A percentile compares a stretch with the other conserved stretches of the same genome.
Conservation (phyloP, 2,797 vertebrate genomes). For the Centroberyx gerrardi region DNA sequence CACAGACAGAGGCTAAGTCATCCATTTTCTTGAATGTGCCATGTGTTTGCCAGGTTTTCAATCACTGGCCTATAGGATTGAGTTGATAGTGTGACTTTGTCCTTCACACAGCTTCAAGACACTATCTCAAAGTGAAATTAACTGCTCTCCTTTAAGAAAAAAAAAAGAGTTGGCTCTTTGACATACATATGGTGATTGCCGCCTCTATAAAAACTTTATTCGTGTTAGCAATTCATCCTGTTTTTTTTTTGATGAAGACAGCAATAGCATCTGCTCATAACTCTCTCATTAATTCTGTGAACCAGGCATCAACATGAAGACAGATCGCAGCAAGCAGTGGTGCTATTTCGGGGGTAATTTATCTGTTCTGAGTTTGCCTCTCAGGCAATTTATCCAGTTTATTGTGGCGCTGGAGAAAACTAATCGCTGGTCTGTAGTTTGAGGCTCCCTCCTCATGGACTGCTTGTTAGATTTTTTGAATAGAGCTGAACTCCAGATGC, state of each 20-base stretch:
- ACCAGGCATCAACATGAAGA: conserved; percentile 35
- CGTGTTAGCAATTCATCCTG: conserved; percentile 8
- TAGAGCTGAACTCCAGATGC: not conserved
- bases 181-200: not conserved
- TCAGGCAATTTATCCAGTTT: conserved; percentile 31
- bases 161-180: not conserved
- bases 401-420: conserved; percentile 21
- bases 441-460: conserved; percentile 15
- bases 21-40: not conserved
- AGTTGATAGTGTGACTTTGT: not conserved
- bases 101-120: not conserved
- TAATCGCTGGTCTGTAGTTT: conserved; percentile 12
- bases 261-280: conserved; percentile 26
- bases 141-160: not conserved
- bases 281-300: conserved; percentile 41
- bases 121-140: too few relatives aligned
- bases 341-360: conserved; percentile 52
- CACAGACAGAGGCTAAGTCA: too few relatives aligned
- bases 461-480: conserved; percentile 17
- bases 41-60: not conserved
- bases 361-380: conserved; percentile 41
- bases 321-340: conserved; percentile 16
- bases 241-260: conserved; percentile 16
- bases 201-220: conserved; percentile 7
- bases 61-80: not conserved